Conservation (phyloP, 2,797 vertebrate genomes). For the Simalia tracyae region DNA sequence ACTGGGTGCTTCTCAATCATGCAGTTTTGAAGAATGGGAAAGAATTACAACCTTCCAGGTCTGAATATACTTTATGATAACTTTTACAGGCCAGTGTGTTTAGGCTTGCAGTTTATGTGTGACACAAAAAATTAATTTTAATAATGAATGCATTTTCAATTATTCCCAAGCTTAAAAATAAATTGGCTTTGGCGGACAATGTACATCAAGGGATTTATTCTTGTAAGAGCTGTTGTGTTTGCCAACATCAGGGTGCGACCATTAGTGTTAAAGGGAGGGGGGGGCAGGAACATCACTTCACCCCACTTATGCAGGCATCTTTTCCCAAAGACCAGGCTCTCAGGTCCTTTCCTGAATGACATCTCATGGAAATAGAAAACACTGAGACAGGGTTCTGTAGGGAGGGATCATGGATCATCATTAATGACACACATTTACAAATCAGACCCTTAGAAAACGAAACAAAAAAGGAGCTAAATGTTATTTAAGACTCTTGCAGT, state of each 20-base stretch:
- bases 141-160: too few species aligned
- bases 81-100: neutral
- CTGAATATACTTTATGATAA: neutral
- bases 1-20: neutral
- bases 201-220: neutral
- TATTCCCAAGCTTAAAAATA: neutral
- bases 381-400: neutral
- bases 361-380: neutral
- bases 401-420: neutral
- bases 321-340: neutral
- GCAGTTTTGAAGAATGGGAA: neutral
- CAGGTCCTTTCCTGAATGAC: constrained; percentile 12
- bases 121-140: neutral
- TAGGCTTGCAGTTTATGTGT: neutral
- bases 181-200: neutral
- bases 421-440: neutral
- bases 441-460: neutral
- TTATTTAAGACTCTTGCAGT: constrained; percentile 1
- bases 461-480: neutral
- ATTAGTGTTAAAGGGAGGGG: neutral
- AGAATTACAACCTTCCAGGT: neutral
- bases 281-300: neutral
- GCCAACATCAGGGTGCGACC: neutral
- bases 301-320: neutral
- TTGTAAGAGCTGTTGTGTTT: neutral